Percentiles rank a stretch among this genome's conserved stretches.
These are phyloP conservation scores for Anthoscopus minutus DNA, from an alignment of 2,113 vertebrate species.

Conservation along the genomic window DNA sequence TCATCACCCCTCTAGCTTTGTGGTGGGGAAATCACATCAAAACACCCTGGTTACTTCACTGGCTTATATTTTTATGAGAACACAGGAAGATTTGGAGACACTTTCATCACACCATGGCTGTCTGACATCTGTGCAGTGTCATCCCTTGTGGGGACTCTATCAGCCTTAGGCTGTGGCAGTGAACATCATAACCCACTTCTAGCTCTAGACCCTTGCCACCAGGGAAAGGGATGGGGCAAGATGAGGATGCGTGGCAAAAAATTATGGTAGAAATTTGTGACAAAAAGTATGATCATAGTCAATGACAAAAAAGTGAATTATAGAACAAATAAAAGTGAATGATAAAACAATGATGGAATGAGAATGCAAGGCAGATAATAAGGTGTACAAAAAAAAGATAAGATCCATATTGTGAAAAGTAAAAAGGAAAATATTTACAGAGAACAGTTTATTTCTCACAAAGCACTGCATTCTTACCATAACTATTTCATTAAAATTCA, in stretches of 20 bases:
- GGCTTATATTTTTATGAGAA: background rate
- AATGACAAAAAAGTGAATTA: background rate
- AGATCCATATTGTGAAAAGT: background rate
- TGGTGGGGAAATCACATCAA: background rate
- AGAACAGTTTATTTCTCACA: background rate
- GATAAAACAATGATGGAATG: background rate
- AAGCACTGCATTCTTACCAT: background rate
- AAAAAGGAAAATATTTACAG: background rate
- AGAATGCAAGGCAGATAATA: background rate
- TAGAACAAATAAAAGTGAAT: background rate
- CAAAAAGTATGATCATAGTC: background rate
- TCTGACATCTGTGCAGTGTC: background rate
- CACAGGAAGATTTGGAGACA: background rate
- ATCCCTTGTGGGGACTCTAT: rapidly evolving
- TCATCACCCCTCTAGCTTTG: background rate
- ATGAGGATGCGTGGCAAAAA: background rate
- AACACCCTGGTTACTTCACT: background rate
- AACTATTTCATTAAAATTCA: background rate
- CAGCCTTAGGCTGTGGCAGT: background rate
- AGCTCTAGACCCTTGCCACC: background rate
- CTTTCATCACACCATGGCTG: rapidly evolving
- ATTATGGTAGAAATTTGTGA: background rate
- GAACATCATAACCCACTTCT: background rate
- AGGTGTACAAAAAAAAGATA: background rate
- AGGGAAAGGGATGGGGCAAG: background rate